These are phyloP conservation scores for Anolis apletophallus DNA, from an alignment of 2,797 vertebrate genomes.

Conservation along the genomic window DNA sequence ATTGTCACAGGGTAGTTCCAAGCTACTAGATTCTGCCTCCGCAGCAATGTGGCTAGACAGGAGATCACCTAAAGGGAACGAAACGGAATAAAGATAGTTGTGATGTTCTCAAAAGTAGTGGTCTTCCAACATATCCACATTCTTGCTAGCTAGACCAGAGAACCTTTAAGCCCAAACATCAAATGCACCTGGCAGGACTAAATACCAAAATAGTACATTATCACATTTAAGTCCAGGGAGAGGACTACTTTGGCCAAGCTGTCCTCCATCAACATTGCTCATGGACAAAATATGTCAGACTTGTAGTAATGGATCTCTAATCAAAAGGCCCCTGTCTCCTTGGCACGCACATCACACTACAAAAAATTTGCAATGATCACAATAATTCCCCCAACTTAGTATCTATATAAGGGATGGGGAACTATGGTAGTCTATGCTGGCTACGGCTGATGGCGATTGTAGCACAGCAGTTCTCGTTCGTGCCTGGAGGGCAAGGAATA, in stretches of 20 bases:
- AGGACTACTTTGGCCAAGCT: neutral
- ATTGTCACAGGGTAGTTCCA: constrained; percentile 93
- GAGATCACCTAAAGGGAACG: constrained; percentile 84
- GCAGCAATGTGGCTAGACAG: constrained; percentile 88
- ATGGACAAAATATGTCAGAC: neutral
- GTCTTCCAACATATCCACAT: neutral
- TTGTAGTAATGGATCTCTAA: neutral
- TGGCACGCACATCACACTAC: neutral
- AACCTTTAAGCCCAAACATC: neutral
- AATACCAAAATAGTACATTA: no score
- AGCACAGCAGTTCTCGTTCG: no score
- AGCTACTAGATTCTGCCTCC: constrained; percentile 89
- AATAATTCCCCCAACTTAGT: neutral
- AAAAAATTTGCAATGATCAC: neutral
- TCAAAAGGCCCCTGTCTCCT: neutral
- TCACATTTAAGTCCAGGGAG: neutral
- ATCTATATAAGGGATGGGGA: neutral
- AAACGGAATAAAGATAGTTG: neutral
- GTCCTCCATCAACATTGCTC: neutral
- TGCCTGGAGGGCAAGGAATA: no score
- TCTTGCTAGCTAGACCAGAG: neutral
- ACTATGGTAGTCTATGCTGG: neutral
- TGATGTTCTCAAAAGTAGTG: neutral
- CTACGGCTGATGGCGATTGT: neutral
- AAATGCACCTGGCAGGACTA: neutral